phyloP scores from a whole-genome alignment of 2,797 vertebrate species.

The Sciaenops ocellatus region DNA sequence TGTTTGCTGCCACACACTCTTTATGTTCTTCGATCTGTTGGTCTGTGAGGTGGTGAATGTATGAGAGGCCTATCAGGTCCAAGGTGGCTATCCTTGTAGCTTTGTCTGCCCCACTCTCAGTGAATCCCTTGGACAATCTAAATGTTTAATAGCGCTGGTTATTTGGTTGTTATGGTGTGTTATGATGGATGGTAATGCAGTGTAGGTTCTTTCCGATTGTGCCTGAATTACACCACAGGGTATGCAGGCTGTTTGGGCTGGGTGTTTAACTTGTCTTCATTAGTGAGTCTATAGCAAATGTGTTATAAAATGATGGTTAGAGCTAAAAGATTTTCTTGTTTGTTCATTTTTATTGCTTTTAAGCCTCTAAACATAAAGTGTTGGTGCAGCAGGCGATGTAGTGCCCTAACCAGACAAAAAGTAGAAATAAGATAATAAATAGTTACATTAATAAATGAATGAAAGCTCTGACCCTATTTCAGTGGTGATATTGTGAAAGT shows the following conservation, averaged over 20 bases:
- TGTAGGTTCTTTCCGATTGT: slow-evolving; percentile 52
- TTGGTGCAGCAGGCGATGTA: neutral
- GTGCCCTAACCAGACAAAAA: neutral
- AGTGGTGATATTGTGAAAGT: neutral
- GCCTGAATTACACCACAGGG: slow-evolving; percentile 73
- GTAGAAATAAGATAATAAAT: neutral
- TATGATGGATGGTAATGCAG: slow-evolving; percentile 80
- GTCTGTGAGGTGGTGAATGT: slow-evolving; percentile 66
- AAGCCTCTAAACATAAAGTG: neutral
- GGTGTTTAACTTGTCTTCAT: slow-evolving; percentile 74
- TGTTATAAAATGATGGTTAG: slow-evolving; percentile 10
- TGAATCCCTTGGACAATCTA: slow-evolving; percentile 68
- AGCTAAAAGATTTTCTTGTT: slow-evolving; percentile 5
- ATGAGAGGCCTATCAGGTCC: slow-evolving; percentile 68
- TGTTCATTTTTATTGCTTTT: slow-evolving; percentile 1
- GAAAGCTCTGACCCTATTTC: neutral
- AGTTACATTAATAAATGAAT: neutral
- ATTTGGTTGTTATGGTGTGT: slow-evolving; percentile 77
- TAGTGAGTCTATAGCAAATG: slow-evolving; percentile 31
- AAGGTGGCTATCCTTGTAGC: slow-evolving; percentile 57
- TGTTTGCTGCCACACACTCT: slow-evolving; percentile 76
- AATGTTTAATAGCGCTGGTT: slow-evolving; percentile 84
- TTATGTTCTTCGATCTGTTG: slow-evolving; percentile 84
- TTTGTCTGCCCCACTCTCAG: slow-evolving; percentile 48
- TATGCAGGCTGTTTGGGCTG: slow-evolving; percentile 59